phyloP scores from a whole-genome alignment of 2,113 vertebrate species.

The Leiothrix lutea region DNA sequence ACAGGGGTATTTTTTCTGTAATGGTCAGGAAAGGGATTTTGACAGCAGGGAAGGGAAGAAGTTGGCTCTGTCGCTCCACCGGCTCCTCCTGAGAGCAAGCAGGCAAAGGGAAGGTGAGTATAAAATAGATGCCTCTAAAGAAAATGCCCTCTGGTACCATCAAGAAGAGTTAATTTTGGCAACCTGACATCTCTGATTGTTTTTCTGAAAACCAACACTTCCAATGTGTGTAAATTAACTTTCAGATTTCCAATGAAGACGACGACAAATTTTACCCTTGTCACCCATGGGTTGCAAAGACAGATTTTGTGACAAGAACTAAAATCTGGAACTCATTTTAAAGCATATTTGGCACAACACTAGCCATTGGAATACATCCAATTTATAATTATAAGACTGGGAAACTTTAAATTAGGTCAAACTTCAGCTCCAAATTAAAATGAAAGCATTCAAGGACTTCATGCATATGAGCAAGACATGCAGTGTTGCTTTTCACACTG shows the following conservation, averaged over 20 bases:
- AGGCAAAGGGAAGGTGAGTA: not conserved
- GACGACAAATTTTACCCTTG: slow-evolving; percentile 57
- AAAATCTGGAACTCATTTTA: slow-evolving; percentile 47
- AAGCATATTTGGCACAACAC: slow-evolving; percentile 38
- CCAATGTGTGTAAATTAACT: slow-evolving; percentile 56
- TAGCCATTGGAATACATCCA: slow-evolving; percentile 27
- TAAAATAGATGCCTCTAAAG: not conserved
- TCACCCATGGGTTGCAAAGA: slow-evolving; percentile 23
- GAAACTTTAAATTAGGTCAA: slow-evolving; percentile 50
- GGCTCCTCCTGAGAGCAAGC: not conserved
- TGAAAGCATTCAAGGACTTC: slow-evolving; percentile 9
- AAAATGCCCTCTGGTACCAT: not conserved
- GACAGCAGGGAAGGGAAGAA: not conserved
- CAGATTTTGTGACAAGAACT: slow-evolving; percentile 32
- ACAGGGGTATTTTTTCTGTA: not conserved
- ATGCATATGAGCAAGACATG: not conserved
- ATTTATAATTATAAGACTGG: slow-evolving; percentile 18
- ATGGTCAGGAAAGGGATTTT: not conserved
- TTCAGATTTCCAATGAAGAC: slow-evolving; percentile 61
- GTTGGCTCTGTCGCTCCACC: not conserved
- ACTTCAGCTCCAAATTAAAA: slow-evolving; percentile 33
- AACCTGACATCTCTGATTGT: slow-evolving; percentile 52
- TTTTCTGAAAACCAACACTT: slow-evolving; percentile 15
- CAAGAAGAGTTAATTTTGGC: slow-evolving; percentile 60
- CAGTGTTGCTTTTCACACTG: not conserved